Percentiles rank a stretch among this genome's conserved stretches.
These are phyloP conservation scores for Mola mola DNA, from an alignment of 2,113 vertebrate species.

Conservation along the genomic window DNA sequence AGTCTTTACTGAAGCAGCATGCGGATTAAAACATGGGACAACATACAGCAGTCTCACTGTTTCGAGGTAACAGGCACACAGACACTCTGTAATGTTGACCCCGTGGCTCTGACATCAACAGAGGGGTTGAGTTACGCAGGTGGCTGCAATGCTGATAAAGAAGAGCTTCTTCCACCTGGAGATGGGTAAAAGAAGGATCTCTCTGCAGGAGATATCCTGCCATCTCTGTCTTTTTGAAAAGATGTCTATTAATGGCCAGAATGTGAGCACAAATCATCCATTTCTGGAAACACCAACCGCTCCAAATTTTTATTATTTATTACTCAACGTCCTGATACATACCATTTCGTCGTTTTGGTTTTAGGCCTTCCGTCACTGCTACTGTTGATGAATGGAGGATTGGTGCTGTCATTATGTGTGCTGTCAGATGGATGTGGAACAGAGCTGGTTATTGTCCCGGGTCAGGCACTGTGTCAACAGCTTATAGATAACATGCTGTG, in stretches of 20 bases:
- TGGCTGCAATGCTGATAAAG: constrained; percentile 10
- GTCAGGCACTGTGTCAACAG: constrained; percentile 54
- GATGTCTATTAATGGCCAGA: constrained; percentile 13
- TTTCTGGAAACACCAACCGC: constrained; percentile 24
- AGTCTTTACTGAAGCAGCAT: constrained; percentile 9
- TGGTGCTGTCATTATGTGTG: constrained; percentile 7
- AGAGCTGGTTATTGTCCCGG: constrained; percentile 45
- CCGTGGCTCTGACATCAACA: constrained; percentile 53
- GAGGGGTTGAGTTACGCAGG: constrained; percentile 49
- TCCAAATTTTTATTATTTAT: neutral
- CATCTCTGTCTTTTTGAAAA: constrained; percentile 8
- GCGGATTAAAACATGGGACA: neutral
- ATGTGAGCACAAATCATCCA: neutral
- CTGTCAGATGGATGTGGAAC: constrained; percentile 30
- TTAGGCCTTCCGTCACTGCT: neutral
- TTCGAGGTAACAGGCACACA: neutral
- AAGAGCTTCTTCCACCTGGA: constrained; percentile 14
- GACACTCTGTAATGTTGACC: constrained; percentile 38
- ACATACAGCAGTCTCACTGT: neutral
- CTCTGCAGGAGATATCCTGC: neutral
- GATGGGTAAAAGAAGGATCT: constrained; percentile 16
- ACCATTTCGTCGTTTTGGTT: neutral
- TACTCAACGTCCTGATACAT: neutral
- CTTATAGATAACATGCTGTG: constrained; percentile 44
- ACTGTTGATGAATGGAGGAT: constrained; percentile 15